Conservation (phyloP, 1,140 invertebrate genomes). For the Streblospio benedicti region DNA sequence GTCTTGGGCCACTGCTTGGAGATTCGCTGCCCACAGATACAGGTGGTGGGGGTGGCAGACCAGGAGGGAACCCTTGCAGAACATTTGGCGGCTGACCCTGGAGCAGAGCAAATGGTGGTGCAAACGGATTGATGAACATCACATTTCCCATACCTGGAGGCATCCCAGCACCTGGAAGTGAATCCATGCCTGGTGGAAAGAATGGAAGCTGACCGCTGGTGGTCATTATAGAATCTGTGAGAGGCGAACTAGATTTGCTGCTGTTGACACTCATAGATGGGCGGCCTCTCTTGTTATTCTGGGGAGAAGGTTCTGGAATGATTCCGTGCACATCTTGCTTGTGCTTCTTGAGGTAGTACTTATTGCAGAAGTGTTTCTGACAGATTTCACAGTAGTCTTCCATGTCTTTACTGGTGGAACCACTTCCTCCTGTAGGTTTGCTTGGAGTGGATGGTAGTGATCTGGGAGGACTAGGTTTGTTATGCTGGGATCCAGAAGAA, state of each 20-base stretch:
- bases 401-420: slow-evolving; percentile 26
- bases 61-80: not conserved
- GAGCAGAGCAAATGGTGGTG: slow-evolving; percentile 33
- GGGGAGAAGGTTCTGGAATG: slow-evolving; percentile 15
- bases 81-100: not conserved
- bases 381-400: slow-evolving; percentile 48
- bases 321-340: slow-evolving; percentile 57
- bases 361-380: slow-evolving; percentile 49
- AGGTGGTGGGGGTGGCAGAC: not conserved
- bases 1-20: not conserved
- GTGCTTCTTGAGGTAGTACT: slow-evolving; percentile 55
- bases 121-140: slow-evolving; percentile 45
- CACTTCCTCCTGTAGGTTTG: too few relatives aligned
- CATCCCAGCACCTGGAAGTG: not conserved
- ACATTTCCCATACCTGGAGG: slow-evolving; percentile 24
- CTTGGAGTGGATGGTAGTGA: too few relatives aligned
- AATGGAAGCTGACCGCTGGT: not conserved
- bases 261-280: slow-evolving; percentile 5
- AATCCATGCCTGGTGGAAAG: not conserved
- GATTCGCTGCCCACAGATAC: not conserved
- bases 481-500: not conserved
- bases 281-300: not conserved
- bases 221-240: not conserved
- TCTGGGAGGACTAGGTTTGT: slow-evolving; percentile 9
- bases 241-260: not conserved